Evolutionary conservation across 2,888 invertebrate genomes (phyloP).

Genomic region (Tetranychus piercei): DNA sequence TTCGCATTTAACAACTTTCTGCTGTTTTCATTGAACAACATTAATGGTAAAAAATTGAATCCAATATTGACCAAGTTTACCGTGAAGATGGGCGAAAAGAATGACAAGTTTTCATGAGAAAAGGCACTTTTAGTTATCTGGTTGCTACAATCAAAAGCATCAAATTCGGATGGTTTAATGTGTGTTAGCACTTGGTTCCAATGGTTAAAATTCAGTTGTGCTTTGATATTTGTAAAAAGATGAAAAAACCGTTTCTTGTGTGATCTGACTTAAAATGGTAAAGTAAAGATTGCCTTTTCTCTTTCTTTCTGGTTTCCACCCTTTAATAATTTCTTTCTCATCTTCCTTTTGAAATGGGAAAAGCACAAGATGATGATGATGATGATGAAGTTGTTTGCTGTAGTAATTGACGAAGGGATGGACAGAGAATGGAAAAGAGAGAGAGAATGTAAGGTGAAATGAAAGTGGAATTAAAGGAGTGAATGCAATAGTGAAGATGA

Average conservation of each 20-base stretch:
- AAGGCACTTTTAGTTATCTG: too few species aligned
- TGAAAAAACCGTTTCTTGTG: neutral
- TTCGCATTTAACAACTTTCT: neutral
- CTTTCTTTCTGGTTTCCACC: neutral
- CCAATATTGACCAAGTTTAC: too few species aligned
- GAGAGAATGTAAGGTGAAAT: neutral
- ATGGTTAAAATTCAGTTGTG: too few species aligned
- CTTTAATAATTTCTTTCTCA: neutral
- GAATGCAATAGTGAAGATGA: neutral
- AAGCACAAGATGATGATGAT: neutral
- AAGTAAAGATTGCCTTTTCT: neutral
- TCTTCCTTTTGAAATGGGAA: neutral
- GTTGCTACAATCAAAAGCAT: too few species aligned
- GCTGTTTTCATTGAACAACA: neutral
- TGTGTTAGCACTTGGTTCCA: too few species aligned
- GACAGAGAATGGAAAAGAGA: conserved; percentile 4
- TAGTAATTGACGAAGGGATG: neutral
- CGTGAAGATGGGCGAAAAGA: too few species aligned
- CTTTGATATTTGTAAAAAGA: too few species aligned
- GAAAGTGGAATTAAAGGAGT: neutral
- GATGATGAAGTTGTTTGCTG: neutral
- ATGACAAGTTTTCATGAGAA: too few species aligned
- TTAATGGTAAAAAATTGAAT: too few species aligned
- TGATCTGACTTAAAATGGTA: neutral
- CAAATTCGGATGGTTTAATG: too few species aligned